Percentiles rank a stretch among this genome's conserved stretches.
phyloP scores from a whole-genome alignment of 35 echinoderm and acorn worm genomes.

The Apostichopus parvimensis region DNA sequence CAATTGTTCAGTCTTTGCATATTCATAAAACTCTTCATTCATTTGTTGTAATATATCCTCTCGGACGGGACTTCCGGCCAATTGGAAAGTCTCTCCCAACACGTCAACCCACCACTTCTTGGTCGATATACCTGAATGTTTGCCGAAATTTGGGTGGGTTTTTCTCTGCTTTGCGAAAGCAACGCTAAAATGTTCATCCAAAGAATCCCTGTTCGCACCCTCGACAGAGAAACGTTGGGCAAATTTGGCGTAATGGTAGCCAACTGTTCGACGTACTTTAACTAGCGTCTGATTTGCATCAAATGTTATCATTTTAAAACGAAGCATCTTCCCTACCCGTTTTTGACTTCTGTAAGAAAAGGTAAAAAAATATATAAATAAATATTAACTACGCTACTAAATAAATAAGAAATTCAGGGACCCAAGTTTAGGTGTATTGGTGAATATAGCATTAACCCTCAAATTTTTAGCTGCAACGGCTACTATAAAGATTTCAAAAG shows the following conservation, averaged over 20 bases:
- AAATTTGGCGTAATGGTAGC: conserved; percentile 75
- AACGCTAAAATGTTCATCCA: conserved; percentile 57
- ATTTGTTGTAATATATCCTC: conserved; percentile 56
- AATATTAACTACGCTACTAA: too few species aligned
- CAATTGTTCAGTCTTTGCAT: conserved; percentile 61
- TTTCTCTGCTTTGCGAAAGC: conserved; percentile 60
- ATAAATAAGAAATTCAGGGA: too few species aligned
- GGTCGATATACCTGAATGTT: conserved; percentile 43
- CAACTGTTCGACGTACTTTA: conserved; percentile 67
- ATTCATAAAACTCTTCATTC: conserved; percentile 71
- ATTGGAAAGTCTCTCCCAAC: conserved; percentile 67
- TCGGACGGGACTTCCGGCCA: conserved; percentile 23
- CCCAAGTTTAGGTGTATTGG: too few species aligned
- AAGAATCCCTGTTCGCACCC: conserved; percentile 9
- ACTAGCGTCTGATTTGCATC: conserved; percentile 88
- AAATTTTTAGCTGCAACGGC: too few species aligned
- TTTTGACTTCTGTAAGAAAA: too few species aligned
- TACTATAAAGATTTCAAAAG: too few species aligned
- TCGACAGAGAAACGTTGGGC: conserved; percentile 66
- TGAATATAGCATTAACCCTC: too few species aligned
- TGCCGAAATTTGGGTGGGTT: conserved; percentile 81
- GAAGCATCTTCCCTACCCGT: conserved; percentile 49
- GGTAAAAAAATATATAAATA: too few species aligned
- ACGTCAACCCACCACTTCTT: conserved; percentile 84
- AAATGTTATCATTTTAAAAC: conserved; percentile 83